Conservation (phyloP, 1,140 invertebrate species). For the Saccostrea cuccullata region DNA sequence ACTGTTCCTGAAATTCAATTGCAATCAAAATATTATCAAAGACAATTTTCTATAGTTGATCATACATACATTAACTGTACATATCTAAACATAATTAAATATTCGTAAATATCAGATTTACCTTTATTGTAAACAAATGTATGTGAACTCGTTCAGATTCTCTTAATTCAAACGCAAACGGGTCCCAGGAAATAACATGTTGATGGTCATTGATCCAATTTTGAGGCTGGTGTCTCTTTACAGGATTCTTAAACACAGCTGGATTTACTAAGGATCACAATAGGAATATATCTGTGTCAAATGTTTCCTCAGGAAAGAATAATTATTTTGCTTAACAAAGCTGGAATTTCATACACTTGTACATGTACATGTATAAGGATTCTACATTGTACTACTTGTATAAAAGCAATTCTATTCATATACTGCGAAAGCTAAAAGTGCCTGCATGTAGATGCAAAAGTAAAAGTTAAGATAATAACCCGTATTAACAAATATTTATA, state of each 20-base stretch:
- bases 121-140: neutral
- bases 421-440: no score
- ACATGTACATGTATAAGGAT: no score
- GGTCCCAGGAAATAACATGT: neutral
- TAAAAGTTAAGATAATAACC: no score
- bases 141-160: neutral
- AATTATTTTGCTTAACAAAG: no score
- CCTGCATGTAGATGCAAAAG: no score
- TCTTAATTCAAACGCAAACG: neutral
- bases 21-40: neutral
- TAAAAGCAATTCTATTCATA: no score
- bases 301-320: neutral
- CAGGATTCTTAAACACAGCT: neutral
- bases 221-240: neutral
- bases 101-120: neutral
- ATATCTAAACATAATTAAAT: neutral
- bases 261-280: neutral
- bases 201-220: neutral
- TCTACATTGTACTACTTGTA: no score
- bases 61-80: neutral
- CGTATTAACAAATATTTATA: no score
- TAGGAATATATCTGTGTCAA: neutral
- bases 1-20: neutral
- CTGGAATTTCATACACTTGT: no score
- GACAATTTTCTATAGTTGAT: neutral